phyloP scores from a whole-genome alignment of 2,888 invertebrate genomes.

The Cosmia trapezina region DNA sequence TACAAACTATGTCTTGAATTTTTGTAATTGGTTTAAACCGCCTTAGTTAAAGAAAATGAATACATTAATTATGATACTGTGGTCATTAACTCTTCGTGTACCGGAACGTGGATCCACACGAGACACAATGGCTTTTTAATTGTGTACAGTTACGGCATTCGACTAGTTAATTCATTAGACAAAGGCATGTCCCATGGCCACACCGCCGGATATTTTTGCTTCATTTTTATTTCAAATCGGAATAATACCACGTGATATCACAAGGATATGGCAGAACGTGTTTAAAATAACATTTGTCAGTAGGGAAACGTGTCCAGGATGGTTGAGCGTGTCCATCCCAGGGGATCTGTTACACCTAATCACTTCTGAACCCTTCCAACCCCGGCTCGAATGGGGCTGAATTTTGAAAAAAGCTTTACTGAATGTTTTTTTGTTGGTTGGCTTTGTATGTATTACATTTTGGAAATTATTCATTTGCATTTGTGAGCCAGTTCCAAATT shows the following conservation, averaged over 20 bases:
- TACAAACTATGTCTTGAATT: neutral
- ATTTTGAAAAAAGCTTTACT: conserved; percentile 27
- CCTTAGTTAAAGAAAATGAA: neutral
- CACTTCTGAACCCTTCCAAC: conserved; percentile 48
- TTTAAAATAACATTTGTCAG: conserved; percentile 57
- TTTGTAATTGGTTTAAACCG: neutral
- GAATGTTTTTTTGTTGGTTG: neutral
- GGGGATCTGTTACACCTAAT: conserved; percentile 48
- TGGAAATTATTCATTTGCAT: neutral
- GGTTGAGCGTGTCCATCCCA: conserved; percentile 21
- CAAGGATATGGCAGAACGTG: conserved; percentile 31
- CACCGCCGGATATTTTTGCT: neutral
- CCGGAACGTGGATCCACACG: too few species aligned
- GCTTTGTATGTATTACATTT: too few species aligned
- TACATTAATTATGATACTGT: neutral
- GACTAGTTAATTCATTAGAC: too few species aligned
- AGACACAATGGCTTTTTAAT: too few species aligned
- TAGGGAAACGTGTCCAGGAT: conserved; percentile 38
- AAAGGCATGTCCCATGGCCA: neutral
- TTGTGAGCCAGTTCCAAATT: neutral
- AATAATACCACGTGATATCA: neutral
- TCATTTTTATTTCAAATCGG: neutral
- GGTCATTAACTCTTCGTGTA: too few species aligned
- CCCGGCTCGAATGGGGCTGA: conserved; percentile 25
- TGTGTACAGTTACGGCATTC: too few species aligned